Base-by-base conservation (phyloP, 2,797 vertebrate species). In the Gambelia wislizenii region DNA sequence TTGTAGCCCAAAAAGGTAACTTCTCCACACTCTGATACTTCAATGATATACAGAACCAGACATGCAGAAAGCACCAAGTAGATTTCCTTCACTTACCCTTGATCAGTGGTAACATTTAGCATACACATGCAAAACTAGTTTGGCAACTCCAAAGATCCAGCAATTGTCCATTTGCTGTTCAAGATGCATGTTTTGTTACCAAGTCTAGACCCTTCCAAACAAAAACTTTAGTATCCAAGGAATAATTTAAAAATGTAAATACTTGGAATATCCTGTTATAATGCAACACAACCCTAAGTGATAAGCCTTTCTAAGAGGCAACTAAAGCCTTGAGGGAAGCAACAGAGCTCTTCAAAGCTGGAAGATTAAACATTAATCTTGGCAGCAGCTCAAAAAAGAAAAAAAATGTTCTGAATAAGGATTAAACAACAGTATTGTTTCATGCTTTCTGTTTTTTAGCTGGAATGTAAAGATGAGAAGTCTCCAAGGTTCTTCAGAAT, bases 401-500 rank as follows among this genome's bases (percentile, higher is more conserved):
- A 56, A 67, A 30, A 20, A 54, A 39, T n/a, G 84, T 85, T 89
- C 14, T 84, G 3, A 61, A 86, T 64, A 89, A 78, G 61, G 4
- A 89, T 89, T 93, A 88, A 83, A 93, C 89, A 93, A 36, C 83
- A 72, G 83, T 77, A 85, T 90, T 94, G 78, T 91, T 91, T 85
- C 86, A 87, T 77, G 10, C 54, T 89, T 93, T 91, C 52, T 90
- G 59, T 91, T 92, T 85, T 36, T 87, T 74, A 86, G 81, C 14
- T 82, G 59, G 6, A 47, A 70, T 69, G 77, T 14, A 83, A 88
- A 59, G 52, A 70, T 6, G 25, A 70, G 36, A 83, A 39, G 56
- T 85, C 69, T 92, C 87, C 87, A 87, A 44, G 88, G 88, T 56
- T 74, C 14, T 83, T 91, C 83, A 70, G 72, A 82, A 16, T 83